Conservation (phyloP, 2,888 invertebrate genomes). For the Drosophila parthenogenetica region DNA sequence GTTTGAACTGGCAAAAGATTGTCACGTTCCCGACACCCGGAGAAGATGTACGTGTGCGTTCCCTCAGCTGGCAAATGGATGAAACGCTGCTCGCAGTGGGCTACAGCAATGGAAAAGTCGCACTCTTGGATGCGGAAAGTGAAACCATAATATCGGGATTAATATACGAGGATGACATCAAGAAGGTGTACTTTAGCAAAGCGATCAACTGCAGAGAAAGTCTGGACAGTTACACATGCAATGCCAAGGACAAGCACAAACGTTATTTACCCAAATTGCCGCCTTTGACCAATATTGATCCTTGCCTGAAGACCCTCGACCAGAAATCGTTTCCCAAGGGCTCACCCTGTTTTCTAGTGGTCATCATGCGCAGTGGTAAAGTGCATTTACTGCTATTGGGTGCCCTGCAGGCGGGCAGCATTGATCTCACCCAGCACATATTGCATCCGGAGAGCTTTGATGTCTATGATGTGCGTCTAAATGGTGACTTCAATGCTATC, state of each 20-base stretch:
- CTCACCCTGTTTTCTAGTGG: slow-evolving; percentile 90
- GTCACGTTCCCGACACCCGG: slow-evolving; percentile 92
- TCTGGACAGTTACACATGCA: slow-evolving; percentile 64
- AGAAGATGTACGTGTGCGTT: slow-evolving; percentile 90
- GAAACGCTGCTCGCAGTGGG: slow-evolving; percentile 91
- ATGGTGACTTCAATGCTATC: slow-evolving; percentile 89
- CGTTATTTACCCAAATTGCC: slow-evolving; percentile 87
- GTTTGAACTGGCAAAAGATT: slow-evolving; percentile 97
- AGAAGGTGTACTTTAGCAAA: slow-evolving; percentile 90
- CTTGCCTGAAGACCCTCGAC: slow-evolving; percentile 86
- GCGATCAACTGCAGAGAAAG: slow-evolving; percentile 74
- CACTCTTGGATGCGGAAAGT: slow-evolving; percentile 93
- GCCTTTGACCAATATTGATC: slow-evolving; percentile 86
- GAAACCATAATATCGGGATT: slow-evolving; percentile 91
- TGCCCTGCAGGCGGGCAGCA: slow-evolving; percentile 91
- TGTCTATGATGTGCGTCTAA: slow-evolving; percentile 88
- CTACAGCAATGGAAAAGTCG: slow-evolving; percentile 89
- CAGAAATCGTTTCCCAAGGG: slow-evolving; percentile 87
- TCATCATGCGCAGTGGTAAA: slow-evolving; percentile 91
- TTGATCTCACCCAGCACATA: slow-evolving; percentile 87
- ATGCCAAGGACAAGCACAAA: slow-evolving; percentile 67
- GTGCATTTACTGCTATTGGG: slow-evolving; percentile 93
- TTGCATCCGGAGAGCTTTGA: slow-evolving; percentile 87
- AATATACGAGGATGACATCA: slow-evolving; percentile 88
- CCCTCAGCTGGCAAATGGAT: slow-evolving; percentile 97